Percentiles rank a stretch among this genome's conserved stretches.
Conservation (phyloP, 2,797 vertebrate genomes). For the Urophycis tenuis region DNA sequence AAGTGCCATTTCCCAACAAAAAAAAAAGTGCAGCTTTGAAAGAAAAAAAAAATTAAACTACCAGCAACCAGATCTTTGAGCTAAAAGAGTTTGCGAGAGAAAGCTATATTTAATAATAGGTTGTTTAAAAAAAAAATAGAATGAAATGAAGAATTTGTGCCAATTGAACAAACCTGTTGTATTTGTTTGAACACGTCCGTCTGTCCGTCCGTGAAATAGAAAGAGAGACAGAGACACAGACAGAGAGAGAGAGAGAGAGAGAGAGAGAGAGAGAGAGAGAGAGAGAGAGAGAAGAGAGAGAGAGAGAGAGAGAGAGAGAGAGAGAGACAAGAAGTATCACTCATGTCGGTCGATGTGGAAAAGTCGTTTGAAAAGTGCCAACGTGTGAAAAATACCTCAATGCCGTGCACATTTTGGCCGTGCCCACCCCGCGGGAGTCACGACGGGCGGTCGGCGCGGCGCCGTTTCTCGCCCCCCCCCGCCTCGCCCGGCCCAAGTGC, state of each 20-base stretch:
- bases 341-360: conserved; percentile 45
- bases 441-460: conserved; percentile 58
- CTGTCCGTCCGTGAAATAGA: conserved; percentile 11
- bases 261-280: conserved; percentile 35
- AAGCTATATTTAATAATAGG: conserved; percentile 46
- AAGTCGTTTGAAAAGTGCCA: conserved; percentile 68
- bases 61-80: conserved; percentile 67
- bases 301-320: conserved; percentile 34
- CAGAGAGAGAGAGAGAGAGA: conserved; percentile 15
- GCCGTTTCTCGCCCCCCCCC: conserved; percentile 24
- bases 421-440: conserved; percentile 55
- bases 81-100: conserved; percentile 44
- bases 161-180: conserved; percentile 45
- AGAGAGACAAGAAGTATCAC: conserved; percentile 25
- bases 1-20: conserved; percentile 59
- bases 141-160: conserved; percentile 39
- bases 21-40: conserved; percentile 69
- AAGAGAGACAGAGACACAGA: conserved; percentile 38
- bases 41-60: conserved; percentile 49
- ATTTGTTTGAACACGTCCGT: conserved; percentile 15
- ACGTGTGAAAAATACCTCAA: conserved; percentile 77
- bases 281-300: conserved; percentile 34
- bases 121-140: conserved; percentile 25
- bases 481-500: conserved; percentile 40
- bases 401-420: conserved; percentile 44